Base-by-base conservation (phyloP, 1,140 invertebrate species). In the Tetramorium alpestre region DNA sequence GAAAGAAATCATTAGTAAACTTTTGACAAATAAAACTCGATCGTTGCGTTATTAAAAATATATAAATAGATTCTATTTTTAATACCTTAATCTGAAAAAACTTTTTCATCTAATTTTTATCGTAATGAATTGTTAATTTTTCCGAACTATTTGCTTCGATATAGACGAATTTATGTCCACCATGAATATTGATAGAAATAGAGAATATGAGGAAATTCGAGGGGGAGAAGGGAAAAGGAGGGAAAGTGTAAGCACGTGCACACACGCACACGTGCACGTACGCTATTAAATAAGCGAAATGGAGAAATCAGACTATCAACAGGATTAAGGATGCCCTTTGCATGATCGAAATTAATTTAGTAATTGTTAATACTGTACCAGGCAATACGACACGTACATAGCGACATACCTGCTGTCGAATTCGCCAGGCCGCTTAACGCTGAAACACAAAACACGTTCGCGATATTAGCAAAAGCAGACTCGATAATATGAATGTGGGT, bases 361-460 rank as follows among this genome's bases (percentile, higher is more conserved):
- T 94, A 94, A 93, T 93, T 92, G 94, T 95, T 95, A 94, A 95
- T 95, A 95, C 94, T 95, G 88, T 95, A 95, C 94, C 94, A 95
- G 94, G 94, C 94, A 95, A 94, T 94, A 92, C 89, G 94, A 95
- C 93, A 95, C 95, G 93, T 95, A 95, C 95, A 95, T 95, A 95
- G 92, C 92, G 95, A 95, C 94, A 95, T 95, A 95, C 94, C 95
- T 94, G 95, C 95, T 92, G 95, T 93, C 80, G 96, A 95, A 93
- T 96, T 96, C 88, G 95, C 95, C 93, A 96, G 94, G 91, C 96
- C 96, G 91, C 95, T 95, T 92, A 96, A 93, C 75, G 96, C 96
- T 96, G 95, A 93, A 96, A 96, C 93, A 95, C 91, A 95, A 80
- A 91, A 91, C 86, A 88, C 90, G 85, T 89, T 85, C 75, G 60